Percentiles rank a stretch among this genome's conserved stretches.
These are phyloP conservation scores for Drosophila parthenogenetica DNA, from an alignment of 2,888 invertebrate species.

Conservation along the genomic window DNA sequence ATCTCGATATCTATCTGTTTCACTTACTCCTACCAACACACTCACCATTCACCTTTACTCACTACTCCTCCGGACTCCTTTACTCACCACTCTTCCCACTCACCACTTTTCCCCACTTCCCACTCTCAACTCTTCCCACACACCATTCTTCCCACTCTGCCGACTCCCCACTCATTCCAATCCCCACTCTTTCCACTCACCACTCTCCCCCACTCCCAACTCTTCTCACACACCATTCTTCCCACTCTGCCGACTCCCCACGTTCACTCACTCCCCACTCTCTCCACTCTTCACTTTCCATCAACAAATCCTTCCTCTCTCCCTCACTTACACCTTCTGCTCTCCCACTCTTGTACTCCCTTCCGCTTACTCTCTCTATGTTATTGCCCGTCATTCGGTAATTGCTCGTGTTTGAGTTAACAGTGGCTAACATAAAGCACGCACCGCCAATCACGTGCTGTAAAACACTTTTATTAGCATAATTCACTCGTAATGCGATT, in stretches of 20 bases:
- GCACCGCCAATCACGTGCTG: slow-evolving; percentile 13
- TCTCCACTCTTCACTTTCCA: neutral
- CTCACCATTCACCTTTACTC: too few relatives aligned
- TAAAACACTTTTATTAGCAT: slow-evolving; percentile 43
- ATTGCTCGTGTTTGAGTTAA: slow-evolving; percentile 27
- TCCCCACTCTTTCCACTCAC: slow-evolving; percentile 12
- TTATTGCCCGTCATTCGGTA: slow-evolving; percentile 12
- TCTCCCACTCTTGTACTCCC: neutral
- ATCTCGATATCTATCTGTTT: too few relatives aligned
- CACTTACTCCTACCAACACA: too few relatives aligned
- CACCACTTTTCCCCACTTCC: neutral
- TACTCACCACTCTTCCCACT: too few relatives aligned
- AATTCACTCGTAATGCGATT: slow-evolving; percentile 24
- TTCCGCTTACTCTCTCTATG: neutral
- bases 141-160: too few relatives aligned
- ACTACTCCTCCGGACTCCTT: too few relatives aligned
- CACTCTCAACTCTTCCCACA: slow-evolving; percentile 7
- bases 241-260: neutral
- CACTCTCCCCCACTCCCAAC: neutral
- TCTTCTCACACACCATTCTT: neutral
- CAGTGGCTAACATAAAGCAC: slow-evolving; percentile 39
- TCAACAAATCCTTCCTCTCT: neutral
- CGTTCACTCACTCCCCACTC: too few relatives aligned
- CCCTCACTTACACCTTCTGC: neutral
- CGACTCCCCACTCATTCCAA: neutral